phyloP scores from a whole-genome alignment of 2,797 vertebrate genomes.

The Meriones psammophilus region DNA sequence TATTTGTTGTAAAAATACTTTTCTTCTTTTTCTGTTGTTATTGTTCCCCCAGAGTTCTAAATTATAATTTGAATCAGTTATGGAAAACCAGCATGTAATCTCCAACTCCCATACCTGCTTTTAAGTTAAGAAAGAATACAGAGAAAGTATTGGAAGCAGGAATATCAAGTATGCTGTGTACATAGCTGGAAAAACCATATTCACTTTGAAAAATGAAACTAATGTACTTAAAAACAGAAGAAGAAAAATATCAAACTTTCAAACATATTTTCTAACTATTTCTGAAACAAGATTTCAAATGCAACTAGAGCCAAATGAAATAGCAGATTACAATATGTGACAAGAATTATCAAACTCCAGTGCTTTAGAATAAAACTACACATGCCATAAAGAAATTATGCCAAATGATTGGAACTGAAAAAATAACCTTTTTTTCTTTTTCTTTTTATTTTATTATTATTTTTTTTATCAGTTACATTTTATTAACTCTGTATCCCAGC shows the following conservation, averaged over 20 bases:
- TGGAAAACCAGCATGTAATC: slow-evolving; percentile 39
- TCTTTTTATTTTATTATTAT: too few species aligned
- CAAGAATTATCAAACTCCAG: background rate
- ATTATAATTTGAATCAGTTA: slow-evolving; percentile 67
- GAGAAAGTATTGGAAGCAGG: background rate
- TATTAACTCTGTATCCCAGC: too few species aligned
- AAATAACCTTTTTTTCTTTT: background rate
- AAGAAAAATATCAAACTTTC: background rate
- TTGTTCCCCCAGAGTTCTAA: background rate
- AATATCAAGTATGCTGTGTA: background rate
- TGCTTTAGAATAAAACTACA: background rate
- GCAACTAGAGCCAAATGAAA: background rate
- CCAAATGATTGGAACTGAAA: background rate
- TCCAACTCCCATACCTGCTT: slow-evolving; percentile 6
- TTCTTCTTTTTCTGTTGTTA: background rate
- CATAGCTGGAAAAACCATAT: slow-evolving; percentile 1
- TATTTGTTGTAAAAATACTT: slow-evolving; percentile 39
- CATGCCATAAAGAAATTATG: background rate
- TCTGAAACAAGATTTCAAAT: slow-evolving; percentile 34
- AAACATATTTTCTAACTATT: background rate
- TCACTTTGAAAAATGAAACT: slow-evolving; percentile 44
- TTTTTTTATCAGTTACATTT: too few species aligned
- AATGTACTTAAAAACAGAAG: background rate
- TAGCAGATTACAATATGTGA: background rate
- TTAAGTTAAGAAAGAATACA: background rate